Percentiles rank a stretch among this genome's conserved stretches.
phyloP scores from a whole-genome alignment of 2,113 vertebrate genomes.

The Dunckerocampus dactyliophorus region DNA sequence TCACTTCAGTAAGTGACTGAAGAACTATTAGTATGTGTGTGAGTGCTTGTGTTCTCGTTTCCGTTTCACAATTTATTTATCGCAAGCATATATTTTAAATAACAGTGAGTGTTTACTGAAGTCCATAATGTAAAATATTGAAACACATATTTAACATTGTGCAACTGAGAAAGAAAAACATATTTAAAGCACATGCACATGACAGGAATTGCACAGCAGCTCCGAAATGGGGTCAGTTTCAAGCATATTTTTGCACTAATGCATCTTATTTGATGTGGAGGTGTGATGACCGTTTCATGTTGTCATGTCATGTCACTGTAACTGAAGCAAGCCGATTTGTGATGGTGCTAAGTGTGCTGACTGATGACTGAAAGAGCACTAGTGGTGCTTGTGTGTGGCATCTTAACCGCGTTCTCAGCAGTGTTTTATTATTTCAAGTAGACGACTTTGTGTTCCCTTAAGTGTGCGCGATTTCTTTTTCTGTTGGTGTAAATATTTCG shows the following conservation, averaged over 20 bases:
- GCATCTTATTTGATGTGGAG: conserved; percentile 42
- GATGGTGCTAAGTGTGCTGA: conserved; percentile 43
- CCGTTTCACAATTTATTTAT: background rate
- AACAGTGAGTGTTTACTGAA: background rate
- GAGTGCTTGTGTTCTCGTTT: conserved; percentile 2
- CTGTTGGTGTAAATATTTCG: conserved; percentile 19
- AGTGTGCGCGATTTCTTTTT: conserved; percentile 31
- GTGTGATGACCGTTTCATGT: conserved; percentile 28
- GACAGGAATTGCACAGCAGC: conserved; percentile 25
- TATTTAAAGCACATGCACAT: conserved; percentile 18
- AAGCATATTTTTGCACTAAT: conserved; percentile 62
- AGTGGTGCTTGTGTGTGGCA: conserved; percentile 1
- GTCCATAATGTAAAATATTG: too few species aligned
- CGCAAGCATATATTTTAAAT: background rate
- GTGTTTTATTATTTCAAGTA: conserved; percentile 26
- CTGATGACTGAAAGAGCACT: conserved; percentile 19
- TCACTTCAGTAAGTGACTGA: too few species aligned
- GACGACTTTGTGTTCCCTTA: conserved; percentile 2
- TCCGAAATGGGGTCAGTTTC: conserved; percentile 27
- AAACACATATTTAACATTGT: too few species aligned
- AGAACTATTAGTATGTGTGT: background rate
- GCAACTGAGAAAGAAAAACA: background rate
- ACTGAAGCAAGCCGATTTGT: conserved; percentile 29
- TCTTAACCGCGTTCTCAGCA: conserved; percentile 8
- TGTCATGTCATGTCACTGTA: background rate